A percentile compares a stretch with the other conserved stretches of the same genome.
Evolutionary conservation across 2,888 invertebrate genomes (phyloP).

Genomic region (Muschampia plurimacula): DNA sequence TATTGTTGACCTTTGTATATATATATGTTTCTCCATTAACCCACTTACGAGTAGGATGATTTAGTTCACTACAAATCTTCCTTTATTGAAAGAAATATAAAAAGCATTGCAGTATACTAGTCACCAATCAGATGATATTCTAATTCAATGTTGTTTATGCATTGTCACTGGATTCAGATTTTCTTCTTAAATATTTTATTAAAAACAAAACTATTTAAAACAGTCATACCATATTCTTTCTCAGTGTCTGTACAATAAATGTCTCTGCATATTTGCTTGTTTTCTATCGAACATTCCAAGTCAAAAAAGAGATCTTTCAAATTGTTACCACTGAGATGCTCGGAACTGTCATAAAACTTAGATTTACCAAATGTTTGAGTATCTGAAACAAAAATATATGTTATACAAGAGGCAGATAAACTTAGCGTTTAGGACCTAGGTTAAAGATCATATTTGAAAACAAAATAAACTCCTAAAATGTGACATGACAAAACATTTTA

Average conservation of each 20-base stretch:
- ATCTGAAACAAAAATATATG: conserved; percentile 58
- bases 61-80: too few species aligned
- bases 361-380: conserved; percentile 83
- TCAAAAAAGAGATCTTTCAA: conserved; percentile 93
- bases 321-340: conserved; percentile 69
- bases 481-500: too few species aligned
- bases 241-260: conserved; percentile 90
- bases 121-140: too few species aligned
- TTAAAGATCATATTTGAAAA: too few species aligned
- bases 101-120: too few species aligned
- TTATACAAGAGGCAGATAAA: neutral
- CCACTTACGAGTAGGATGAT: too few species aligned
- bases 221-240: conserved; percentile 85
- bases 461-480: too few species aligned
- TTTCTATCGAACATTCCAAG: conserved; percentile 94
- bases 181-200: neutral
- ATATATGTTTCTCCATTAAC: too few species aligned
- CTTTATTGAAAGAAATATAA: too few species aligned
- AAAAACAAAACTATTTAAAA: neutral
- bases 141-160: too few species aligned
- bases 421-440: too few species aligned
- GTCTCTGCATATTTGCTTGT: conserved; percentile 91
- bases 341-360: conserved; percentile 86
- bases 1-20: too few species aligned
- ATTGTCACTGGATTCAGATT: neutral